These are phyloP conservation scores for Ophioninae sp. DNA, from an alignment of 2,888 invertebrate genomes.

Conservation along the genomic window DNA sequence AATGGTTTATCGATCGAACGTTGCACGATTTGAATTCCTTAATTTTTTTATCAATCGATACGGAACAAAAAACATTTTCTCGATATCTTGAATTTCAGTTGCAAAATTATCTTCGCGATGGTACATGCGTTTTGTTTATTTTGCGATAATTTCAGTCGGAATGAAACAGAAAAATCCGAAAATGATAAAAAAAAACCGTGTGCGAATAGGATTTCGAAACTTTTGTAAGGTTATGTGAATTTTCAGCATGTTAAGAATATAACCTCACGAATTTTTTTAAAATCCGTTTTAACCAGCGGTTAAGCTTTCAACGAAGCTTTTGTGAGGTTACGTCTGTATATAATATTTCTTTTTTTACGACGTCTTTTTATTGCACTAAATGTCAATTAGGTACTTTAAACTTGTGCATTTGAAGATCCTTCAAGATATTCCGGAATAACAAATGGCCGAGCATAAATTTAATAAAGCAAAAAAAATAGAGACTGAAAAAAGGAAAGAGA, in stretches of 20 bases:
- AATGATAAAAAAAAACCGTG: slow-evolving; percentile 29
- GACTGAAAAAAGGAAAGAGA: slow-evolving; percentile 29
- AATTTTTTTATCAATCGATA: background rate
- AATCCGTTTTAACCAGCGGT: too few species aligned
- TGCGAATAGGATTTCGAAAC: slow-evolving; percentile 34
- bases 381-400: slow-evolving; percentile 4
- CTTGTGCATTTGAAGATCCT: slow-evolving; percentile 45
- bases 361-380: background rate
- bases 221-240: too few species aligned
- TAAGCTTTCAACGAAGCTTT: too few species aligned
- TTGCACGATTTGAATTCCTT: background rate
- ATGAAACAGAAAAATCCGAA: slow-evolving; percentile 6
- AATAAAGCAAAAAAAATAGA: background rate
- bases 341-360: too few species aligned
- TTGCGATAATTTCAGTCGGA: background rate
- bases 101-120: background rate
- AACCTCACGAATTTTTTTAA: too few species aligned
- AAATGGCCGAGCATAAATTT: background rate
- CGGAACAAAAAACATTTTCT: too few species aligned
- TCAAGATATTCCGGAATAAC: slow-evolving; percentile 30
- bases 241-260: too few species aligned
- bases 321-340: too few species aligned
- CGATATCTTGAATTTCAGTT: background rate
- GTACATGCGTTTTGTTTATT: background rate
- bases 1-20: background rate